Conservation (phyloP, 1,140 invertebrate species). For the Tetramorium parvispinum region DNA sequence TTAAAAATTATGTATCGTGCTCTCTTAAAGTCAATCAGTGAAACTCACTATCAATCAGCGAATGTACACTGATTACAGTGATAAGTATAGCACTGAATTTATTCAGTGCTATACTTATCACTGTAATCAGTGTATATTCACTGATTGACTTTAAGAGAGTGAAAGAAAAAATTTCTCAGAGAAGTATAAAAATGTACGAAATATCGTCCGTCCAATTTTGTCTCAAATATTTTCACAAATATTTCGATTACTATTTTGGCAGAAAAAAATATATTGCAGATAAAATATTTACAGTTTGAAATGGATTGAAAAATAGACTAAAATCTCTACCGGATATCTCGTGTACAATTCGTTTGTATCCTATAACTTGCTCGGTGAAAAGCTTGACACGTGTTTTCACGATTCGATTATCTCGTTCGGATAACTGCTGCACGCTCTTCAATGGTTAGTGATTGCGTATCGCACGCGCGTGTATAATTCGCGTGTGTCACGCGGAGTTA, state of each 20-base stretch:
- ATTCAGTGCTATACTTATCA: no score
- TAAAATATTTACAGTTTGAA: neutral
- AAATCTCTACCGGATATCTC: neutral
- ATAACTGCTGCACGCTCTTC: conserved; percentile 5
- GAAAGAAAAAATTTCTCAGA: neutral
- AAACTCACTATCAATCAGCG: no score
- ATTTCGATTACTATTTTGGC: conserved; percentile 7
- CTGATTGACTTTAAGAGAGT: no score
- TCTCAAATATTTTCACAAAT: conserved; percentile 26
- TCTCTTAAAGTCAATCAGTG: no score
- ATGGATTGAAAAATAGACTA: conserved; percentile 6
- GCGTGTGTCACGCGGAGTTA: conserved; percentile 34
- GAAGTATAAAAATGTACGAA: neutral
- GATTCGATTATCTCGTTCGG: conserved; percentile 48
- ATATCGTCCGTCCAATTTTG: neutral
- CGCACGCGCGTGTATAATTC: conserved; percentile 46
- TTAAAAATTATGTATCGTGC: neutral
- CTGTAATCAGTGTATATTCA: no score
- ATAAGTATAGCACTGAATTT: no score
- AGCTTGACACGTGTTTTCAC: conserved; percentile 6
- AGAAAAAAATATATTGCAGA: neutral
- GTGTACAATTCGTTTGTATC: neutral
- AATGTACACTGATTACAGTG: no score
- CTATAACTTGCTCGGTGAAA: conserved; percentile 11
- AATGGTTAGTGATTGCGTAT: conserved; percentile 45